Evolutionary conservation across 2,888 invertebrate species (phyloP).

Genomic region (Siphlonurus alternatus): DNA sequence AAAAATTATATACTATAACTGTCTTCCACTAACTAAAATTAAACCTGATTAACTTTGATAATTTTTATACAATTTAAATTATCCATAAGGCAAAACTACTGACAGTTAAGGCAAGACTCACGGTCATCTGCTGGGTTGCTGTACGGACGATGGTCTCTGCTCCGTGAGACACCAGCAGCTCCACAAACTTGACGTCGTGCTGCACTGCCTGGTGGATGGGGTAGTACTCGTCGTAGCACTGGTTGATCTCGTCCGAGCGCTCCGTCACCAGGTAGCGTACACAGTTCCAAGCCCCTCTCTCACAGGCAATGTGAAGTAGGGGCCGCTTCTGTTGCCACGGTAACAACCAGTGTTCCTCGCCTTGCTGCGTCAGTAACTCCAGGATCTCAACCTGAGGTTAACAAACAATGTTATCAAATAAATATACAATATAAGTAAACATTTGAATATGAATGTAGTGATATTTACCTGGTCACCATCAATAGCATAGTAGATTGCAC

Average conservation of each 20-base stretch:
- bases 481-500: slow-evolving; percentile 51
- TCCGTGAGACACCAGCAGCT: slow-evolving; percentile 43
- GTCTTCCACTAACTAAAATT: no score
- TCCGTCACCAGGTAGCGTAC: slow-evolving; percentile 47
- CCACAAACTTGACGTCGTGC: slow-evolving; percentile 51
- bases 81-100: no score
- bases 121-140: slow-evolving; percentile 52
- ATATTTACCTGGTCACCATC: slow-evolving; percentile 47
- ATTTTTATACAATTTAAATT: no score
- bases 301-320: slow-evolving; percentile 48
- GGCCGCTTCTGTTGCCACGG: slow-evolving; percentile 33
- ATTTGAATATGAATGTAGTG: background rate
- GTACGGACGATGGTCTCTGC: slow-evolving; percentile 51
- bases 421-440: no score
- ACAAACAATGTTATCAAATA: no score
- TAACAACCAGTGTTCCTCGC: slow-evolving; percentile 48
- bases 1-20: no score
- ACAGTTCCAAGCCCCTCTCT: slow-evolving; percentile 53
- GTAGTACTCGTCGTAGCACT: slow-evolving; percentile 56
- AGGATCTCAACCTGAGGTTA: slow-evolving; percentile 33
- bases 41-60: no score
- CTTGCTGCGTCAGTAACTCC: slow-evolving; percentile 44
- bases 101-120: no score
- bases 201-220: slow-evolving; percentile 60
- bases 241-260: slow-evolving; percentile 48